These are phyloP conservation scores for Crocidura indochinensis DNA, from an alignment of 2,797 vertebrate genomes.

Conservation along the genomic window DNA sequence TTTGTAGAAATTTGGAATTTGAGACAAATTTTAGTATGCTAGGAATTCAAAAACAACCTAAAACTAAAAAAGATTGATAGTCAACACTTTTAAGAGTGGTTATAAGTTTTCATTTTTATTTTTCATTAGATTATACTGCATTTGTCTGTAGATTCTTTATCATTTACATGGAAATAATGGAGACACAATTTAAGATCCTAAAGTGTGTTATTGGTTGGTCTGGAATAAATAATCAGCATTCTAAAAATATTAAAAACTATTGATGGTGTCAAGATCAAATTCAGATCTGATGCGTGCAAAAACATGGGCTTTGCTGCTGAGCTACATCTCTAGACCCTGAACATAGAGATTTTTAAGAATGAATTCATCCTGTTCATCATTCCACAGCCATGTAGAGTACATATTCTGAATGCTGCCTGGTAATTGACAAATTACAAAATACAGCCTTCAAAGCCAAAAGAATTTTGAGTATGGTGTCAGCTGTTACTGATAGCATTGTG, in stretches of 20 bases:
- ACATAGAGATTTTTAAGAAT: constrained; percentile 67
- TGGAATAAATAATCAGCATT: constrained; percentile 25
- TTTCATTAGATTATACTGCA: constrained; percentile 48
- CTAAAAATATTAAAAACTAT: neutral
- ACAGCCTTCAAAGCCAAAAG: constrained; percentile 82
- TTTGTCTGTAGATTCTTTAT: constrained; percentile 62
- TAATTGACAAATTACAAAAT: constrained; percentile 87
- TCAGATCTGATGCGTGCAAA: no score
- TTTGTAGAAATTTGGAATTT: constrained; percentile 63
- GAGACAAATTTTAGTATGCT: constrained; percentile 55
- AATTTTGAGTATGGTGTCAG: constrained; percentile 90
- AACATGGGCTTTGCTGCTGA: no score
- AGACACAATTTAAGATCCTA: constrained; percentile 2
- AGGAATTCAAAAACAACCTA: constrained; percentile 58
- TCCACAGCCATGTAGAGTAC: constrained; percentile 70
- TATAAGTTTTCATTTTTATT: constrained; percentile 68
- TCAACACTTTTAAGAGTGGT: constrained; percentile 24
- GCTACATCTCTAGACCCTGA: neutral
- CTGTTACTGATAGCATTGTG: constrained; percentile 88
- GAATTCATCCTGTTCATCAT: constrained; percentile 62
- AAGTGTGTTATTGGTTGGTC: constrained; percentile 24
- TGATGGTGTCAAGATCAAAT: no score
- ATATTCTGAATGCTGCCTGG: constrained; percentile 78
- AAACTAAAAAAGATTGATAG: constrained; percentile 40
- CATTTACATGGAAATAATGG: constrained; percentile 62